Percentiles rank a stretch among this genome's conserved stretches.
These are phyloP conservation scores for Reticulitermes speratus DNA, from an alignment of 1,140 invertebrate species.

Conservation along the genomic window DNA sequence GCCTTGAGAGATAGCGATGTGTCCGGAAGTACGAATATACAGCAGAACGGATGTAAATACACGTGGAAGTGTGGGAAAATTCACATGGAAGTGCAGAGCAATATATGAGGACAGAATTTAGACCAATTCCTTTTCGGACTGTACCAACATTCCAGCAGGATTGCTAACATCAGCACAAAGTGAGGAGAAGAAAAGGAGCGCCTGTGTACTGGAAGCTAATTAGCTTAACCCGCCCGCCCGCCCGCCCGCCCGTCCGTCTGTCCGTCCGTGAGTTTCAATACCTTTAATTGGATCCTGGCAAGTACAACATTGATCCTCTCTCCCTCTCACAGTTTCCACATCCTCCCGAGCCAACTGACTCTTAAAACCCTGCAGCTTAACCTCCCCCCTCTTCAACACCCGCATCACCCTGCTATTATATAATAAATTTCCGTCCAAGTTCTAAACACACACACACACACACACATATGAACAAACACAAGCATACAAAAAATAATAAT, in stretches of 20 bases:
- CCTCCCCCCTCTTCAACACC: neutral
- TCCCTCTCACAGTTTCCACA: neutral
- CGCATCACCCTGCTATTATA: conserved; percentile 16
- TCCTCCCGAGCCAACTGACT: conserved; percentile 2
- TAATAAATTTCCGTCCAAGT: conserved; percentile 25
- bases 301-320: conserved; percentile 28
- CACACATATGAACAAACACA: conserved; percentile 12
- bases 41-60: too few species aligned
- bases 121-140: neutral
- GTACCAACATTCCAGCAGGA: conserved; percentile 25
- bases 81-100: too few species aligned
- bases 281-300: conserved; percentile 30
- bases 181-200: neutral
- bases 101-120: too few species aligned
- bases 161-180: conserved; percentile 21
- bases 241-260: neutral
- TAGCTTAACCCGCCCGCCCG: neutral
- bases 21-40: too few species aligned
- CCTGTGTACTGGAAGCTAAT: conserved; percentile 18
- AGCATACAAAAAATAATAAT: conserved; percentile 32
- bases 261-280: conserved; percentile 24
- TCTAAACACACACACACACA: conserved; percentile 18
- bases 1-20: too few species aligned
- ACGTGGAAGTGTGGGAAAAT: too few species aligned
- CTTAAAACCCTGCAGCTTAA: conserved; percentile 7